Evolutionary conservation across 2,888 invertebrate species (phyloP).

Genomic region (Ferrisia virgata): DNA sequence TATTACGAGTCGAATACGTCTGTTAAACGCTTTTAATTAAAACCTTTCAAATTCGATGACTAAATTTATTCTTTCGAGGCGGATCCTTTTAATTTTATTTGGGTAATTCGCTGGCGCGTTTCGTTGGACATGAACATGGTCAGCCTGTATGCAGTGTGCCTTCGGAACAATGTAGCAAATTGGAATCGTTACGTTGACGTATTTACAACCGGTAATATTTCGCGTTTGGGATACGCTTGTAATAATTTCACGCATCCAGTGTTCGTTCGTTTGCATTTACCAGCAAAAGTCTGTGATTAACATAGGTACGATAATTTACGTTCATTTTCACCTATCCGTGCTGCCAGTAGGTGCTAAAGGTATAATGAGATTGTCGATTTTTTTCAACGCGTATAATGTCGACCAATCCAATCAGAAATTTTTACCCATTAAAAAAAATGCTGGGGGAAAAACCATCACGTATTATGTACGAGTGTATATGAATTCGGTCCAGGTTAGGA

Average conservation of each 20-base stretch:
- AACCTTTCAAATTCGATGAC: conserved; percentile 26
- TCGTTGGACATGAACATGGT: background rate
- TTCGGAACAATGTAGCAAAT: conserved; percentile 25
- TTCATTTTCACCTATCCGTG: background rate
- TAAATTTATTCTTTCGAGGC: conserved; percentile 19
- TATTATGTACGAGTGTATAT: background rate
- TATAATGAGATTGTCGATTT: conserved; percentile 1
- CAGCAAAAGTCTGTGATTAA: background rate
- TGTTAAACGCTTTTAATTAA: conserved; percentile 20
- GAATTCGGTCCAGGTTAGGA: too few relatives aligned
- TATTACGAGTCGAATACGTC: background rate
- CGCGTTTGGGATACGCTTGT: background rate
- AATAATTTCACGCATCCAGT: background rate
- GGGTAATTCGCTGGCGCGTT: background rate
- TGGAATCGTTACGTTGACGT: conserved; percentile 16
- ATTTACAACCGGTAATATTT: conserved; percentile 30
- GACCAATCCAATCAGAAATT: background rate
- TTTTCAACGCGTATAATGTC: background rate
- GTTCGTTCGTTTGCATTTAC: background rate
- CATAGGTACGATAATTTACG: conserved; percentile 12
- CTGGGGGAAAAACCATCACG: background rate
- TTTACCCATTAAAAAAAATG: background rate
- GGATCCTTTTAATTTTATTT: conserved; percentile 25
- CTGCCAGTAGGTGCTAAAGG: too few relatives aligned
- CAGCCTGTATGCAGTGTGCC: background rate